Base-by-base conservation (phyloP, 2,797 vertebrate species). In the Pagetopsis macropterus region DNA sequence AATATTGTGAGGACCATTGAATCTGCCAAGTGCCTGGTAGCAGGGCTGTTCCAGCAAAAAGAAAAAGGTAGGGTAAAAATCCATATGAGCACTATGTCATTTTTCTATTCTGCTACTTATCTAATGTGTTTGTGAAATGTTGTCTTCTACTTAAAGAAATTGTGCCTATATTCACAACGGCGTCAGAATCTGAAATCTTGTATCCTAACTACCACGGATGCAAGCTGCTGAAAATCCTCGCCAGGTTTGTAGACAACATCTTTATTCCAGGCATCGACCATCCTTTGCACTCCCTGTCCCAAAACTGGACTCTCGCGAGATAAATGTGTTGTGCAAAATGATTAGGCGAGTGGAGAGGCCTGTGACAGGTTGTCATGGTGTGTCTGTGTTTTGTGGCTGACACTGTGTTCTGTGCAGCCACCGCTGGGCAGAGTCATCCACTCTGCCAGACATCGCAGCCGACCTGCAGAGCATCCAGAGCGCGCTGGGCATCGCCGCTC, bases 1-100 rank as follows among this genome's bases (percentile, higher is more conserved):
- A 99, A 99, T 83, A 96, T 99, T 62, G 87, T 92, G 79, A 96
- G 97, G 86, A 99, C 98, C 78, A 95, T 99, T 90, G 96, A 99
- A 87, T 98, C 98, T 33, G 95, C 97, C 49, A 96, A 94, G 54
- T 98, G 97, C 85, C 92, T 99, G 86, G 87, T 99, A 74, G 97
- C 97, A 57, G 98, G 98, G 40, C 93, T 99, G 76, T 99, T 96
- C 83, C 95, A 95, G 78, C 94, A 95, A 86, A 93, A 96, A 78
- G 96, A 97, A 88, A 91, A 94, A 95, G 97, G 97, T 98, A 91
- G 43, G 54, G 40, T 10, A 51, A 1, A 75, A 63, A 41, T 66
- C 31, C 6, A 15, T 21, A 14, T 9, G 16, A 64, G 23, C 33
- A 61, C 17, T 4, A 52, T 75, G 69, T 52, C 48, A 17, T 49